These are phyloP conservation scores for Meiosimyza decipiens DNA, from an alignment of 2,888 invertebrate genomes.

Conservation along the genomic window DNA sequence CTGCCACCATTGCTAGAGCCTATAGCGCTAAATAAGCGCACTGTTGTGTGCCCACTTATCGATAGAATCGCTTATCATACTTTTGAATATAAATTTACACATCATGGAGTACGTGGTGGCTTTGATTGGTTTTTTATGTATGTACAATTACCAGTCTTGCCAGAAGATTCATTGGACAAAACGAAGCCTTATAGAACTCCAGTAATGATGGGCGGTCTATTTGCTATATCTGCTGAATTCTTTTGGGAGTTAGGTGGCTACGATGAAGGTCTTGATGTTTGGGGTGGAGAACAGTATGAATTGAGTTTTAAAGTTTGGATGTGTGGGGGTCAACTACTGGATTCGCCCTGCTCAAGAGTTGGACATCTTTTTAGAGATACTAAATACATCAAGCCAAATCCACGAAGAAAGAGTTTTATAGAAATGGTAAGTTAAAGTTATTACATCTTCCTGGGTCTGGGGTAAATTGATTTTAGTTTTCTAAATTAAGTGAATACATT, in stretches of 20 bases:
- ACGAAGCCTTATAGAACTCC: slow-evolving; percentile 77
- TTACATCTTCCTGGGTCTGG: no score
- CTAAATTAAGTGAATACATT: no score
- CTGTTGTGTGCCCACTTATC: slow-evolving; percentile 95
- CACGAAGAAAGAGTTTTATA: slow-evolving; percentile 70
- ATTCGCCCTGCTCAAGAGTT: slow-evolving; percentile 92
- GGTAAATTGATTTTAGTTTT: no score
- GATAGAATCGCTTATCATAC: slow-evolving; percentile 94
- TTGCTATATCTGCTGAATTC: slow-evolving; percentile 91
- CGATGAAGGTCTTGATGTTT: slow-evolving; percentile 92
- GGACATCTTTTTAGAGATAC: slow-evolving; percentile 89
- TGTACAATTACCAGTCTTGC: slow-evolving; percentile 84
- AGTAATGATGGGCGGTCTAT: slow-evolving; percentile 97
- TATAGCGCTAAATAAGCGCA: slow-evolving; percentile 84
- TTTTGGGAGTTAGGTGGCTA: slow-evolving; percentile 98
- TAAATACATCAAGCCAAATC: slow-evolving; percentile 87
- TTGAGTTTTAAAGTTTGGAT: slow-evolving; percentile 98
- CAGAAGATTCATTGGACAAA: slow-evolving; percentile 59
- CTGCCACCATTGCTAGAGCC: slow-evolving; percentile 91
- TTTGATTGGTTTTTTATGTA: slow-evolving; percentile 99
- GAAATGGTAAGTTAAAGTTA: no score
- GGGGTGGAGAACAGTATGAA: slow-evolving; percentile 99
- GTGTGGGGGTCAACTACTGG: slow-evolving; percentile 92
- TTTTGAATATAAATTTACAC: slow-evolving; percentile 93
- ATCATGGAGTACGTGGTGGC: slow-evolving; percentile 89